Conservation (phyloP, 2,888 invertebrate species). For the Pseudococcus viburni region DNA sequence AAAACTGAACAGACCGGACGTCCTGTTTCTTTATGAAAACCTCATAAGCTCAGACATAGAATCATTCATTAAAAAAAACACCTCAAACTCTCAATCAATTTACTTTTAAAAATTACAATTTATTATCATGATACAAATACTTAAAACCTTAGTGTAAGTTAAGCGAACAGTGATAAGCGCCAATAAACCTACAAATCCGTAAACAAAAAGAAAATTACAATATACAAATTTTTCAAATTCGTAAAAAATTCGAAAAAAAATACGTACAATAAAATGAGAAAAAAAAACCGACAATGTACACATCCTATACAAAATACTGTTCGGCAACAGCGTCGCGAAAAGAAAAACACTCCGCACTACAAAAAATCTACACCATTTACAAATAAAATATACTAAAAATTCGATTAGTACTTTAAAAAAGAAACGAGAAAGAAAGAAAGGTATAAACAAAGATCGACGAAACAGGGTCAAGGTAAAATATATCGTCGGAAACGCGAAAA, state of each 20-base stretch:
- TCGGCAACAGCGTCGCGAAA: conserved; percentile 10
- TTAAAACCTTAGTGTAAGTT: conserved; percentile 46
- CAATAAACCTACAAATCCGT: conserved; percentile 46
- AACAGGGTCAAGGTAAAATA: conserved; percentile 36
- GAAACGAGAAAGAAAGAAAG: neutral
- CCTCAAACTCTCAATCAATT: neutral
- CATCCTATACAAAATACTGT: conserved; percentile 39
- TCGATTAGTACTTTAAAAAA: conserved; percentile 6
- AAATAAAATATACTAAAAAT: conserved; percentile 41
- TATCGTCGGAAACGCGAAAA: conserved; percentile 7
- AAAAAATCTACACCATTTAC: conserved; percentile 43
- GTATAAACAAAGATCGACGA: neutral
- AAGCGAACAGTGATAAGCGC: conserved; percentile 56
- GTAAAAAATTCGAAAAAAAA: conserved; percentile 16
- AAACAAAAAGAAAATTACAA: conserved; percentile 53
- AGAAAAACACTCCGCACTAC: neutral
- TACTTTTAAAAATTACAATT: conserved; percentile 45
- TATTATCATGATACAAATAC: conserved; percentile 53
- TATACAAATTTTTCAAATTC: conserved; percentile 43
- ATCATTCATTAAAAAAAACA: neutral
- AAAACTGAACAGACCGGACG: too few relatives aligned
- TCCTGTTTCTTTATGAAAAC: too few relatives aligned
- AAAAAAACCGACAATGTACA: conserved; percentile 3
- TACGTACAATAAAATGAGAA: conserved; percentile 17
- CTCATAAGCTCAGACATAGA: too few relatives aligned